Base-by-base conservation (phyloP, 2,888 invertebrate species). In the Crioceris asparagi region DNA sequence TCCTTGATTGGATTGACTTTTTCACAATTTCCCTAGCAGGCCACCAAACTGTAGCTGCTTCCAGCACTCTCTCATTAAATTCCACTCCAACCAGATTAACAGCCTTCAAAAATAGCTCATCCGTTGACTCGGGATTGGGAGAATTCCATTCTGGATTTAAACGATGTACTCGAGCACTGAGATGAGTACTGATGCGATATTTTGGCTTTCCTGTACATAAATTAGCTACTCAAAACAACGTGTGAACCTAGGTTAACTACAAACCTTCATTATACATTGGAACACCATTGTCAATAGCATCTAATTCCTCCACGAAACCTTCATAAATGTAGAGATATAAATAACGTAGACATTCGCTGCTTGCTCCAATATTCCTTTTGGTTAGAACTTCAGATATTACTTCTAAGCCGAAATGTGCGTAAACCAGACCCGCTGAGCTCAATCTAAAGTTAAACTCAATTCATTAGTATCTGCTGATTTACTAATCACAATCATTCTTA, bases 201-300 rank as follows among this genome's bases (percentile, higher is more conserved):
- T 65, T 68, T 0, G 82, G 79, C 54, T 80, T 77, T 2, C 27
- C 27, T 27, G 25, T 11, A 25, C 12, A 14, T 3, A 27, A 12
- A 27, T 14, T 4, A 11, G 15, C 21, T 21, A 7, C 7, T 21
- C 10, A 21, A 21, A 7, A 10, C 10, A 21, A 21, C 21, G 21
- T 21, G 7, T 21, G 21, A 21, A 21, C 6, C 21, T 21, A 10
- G 10, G 6, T 10, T 21, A 21, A 21, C 6, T 7, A 21, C 27
- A 14, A 5, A 27, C 75, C 82, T 27, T 79, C 75, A 44, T 74
- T 76, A 45, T 56, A 64, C 71, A 86, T 83, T 0, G 81, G 77
- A 1, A 96, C 72, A n/a, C 97, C 98, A 68, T 98, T 98, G 61
- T 98, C 98, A 37, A 96, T 83, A 1, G 85, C 97, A 67, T 98